Evolutionary conservation across 2,797 vertebrate genomes (phyloP).

Genomic region (Distichodus sexfasciatus): DNA sequence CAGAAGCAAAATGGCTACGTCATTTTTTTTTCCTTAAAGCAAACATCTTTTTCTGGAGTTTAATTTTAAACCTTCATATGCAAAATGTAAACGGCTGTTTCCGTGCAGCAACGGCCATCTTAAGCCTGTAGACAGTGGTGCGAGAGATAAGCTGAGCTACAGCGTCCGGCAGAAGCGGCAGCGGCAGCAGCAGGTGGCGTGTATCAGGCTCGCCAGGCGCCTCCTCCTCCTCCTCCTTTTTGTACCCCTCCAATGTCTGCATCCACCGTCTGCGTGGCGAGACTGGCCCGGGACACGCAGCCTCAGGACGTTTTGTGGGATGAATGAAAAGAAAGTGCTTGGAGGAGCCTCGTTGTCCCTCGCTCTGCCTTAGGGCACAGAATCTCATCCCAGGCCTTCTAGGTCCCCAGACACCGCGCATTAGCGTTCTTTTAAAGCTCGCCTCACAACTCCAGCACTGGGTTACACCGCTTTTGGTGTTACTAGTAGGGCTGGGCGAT

Average conservation of each 20-base stretch:
- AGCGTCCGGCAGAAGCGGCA: too few relatives aligned
- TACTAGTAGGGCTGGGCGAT: too few relatives aligned
- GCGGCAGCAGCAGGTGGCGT: slow-evolving; percentile 43
- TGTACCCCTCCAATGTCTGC: neutral
- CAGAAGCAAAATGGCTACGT: too few relatives aligned
- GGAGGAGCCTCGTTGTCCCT: slow-evolving; percentile 12
- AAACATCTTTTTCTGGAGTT: too few relatives aligned
- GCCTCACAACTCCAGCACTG: neutral
- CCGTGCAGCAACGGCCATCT: neutral
- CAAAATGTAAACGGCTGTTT: neutral
- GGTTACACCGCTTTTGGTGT: too few relatives aligned
- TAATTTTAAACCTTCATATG: neutral
- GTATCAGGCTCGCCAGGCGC: slow-evolving; percentile 39
- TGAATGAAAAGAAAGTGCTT: slow-evolving; percentile 17
- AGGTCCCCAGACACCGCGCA: neutral
- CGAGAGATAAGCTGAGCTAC: slow-evolving; percentile 40
- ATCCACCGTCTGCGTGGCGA: slow-evolving; percentile 5
- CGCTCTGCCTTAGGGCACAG: slow-evolving; percentile 16
- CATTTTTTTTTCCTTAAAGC: too few relatives aligned
- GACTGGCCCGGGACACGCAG: slow-evolving; percentile 15
- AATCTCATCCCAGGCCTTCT: neutral
- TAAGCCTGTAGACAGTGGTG: slow-evolving; percentile 37
- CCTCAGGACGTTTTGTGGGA: slow-evolving; percentile 4
- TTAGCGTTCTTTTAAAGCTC: neutral
- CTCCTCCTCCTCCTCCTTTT: slow-evolving; percentile 17